phyloP scores from a whole-genome alignment of 2,888 invertebrate species.

The Synergus itoensis region DNA sequence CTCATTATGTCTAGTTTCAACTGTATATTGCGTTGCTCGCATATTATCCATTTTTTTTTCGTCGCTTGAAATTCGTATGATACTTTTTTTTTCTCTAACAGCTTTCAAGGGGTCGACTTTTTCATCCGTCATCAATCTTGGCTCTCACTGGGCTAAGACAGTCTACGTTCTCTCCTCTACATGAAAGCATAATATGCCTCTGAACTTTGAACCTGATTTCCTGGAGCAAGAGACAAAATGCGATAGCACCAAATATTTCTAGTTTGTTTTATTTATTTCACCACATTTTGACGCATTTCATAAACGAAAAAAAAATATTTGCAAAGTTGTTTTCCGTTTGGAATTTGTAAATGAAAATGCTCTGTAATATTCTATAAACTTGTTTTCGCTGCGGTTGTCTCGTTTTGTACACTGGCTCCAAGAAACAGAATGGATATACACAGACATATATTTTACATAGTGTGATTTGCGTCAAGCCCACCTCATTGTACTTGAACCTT shows the following conservation, averaged over 20 bases:
- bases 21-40: constrained; percentile 71
- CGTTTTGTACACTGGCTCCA: constrained; percentile 53
- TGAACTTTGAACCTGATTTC: constrained; percentile 56
- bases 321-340: background rate
- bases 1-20: constrained; percentile 75
- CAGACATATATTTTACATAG: constrained; percentile 54
- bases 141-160: constrained; percentile 73
- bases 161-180: constrained; percentile 75
- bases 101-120: constrained; percentile 55
- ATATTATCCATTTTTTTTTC: constrained; percentile 54
- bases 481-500: constrained; percentile 38
- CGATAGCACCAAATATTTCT: constrained; percentile 19
- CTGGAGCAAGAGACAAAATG: constrained; percentile 51
- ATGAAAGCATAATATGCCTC: constrained; percentile 60
- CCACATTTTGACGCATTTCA: background rate
- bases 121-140: constrained; percentile 69
- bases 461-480: constrained; percentile 47
- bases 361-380: constrained; percentile 30
- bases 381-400: constrained; percentile 32
- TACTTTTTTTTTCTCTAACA: constrained; percentile 47
- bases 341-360: constrained; percentile 8
- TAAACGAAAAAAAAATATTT: background rate
- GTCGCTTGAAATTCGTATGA: constrained; percentile 49
- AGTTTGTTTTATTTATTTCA: background rate
- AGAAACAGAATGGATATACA: constrained; percentile 52